A percentile compares a stretch with the other conserved stretches of the same genome.
phyloP scores from a whole-genome alignment of 1,140 invertebrate species.

The Bathynomus jamesi region DNA sequence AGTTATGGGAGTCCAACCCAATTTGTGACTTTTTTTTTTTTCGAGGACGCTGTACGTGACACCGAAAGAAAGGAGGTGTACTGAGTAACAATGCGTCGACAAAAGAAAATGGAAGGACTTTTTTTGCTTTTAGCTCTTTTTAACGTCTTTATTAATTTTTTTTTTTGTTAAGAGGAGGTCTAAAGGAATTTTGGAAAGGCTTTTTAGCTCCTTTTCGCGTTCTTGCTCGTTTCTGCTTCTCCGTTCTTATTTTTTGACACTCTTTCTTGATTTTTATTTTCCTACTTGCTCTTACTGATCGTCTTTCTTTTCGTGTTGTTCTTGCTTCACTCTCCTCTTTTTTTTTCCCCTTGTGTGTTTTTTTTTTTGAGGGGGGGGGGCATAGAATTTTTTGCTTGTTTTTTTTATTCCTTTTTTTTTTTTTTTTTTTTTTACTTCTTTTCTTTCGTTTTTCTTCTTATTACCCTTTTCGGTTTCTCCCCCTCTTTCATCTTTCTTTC shows the following conservation, averaged over 20 bases:
- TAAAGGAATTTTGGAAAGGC: too few relatives aligned
- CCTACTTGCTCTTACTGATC: constrained; percentile 4
- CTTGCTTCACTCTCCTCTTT: not conserved
- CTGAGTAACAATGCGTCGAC: too few relatives aligned
- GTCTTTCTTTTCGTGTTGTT: constrained; percentile 1
- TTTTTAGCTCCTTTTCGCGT: not conserved
- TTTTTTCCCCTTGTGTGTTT: constrained; percentile 2
- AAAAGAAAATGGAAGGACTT: too few relatives aligned
- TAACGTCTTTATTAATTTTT: too few relatives aligned
- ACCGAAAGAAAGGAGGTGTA: too few relatives aligned
- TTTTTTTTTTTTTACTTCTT: not conserved
- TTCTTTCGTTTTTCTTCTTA: not conserved
- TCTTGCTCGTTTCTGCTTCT: constrained; percentile 1
- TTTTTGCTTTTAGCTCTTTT: too few relatives aligned
- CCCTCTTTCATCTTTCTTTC: not conserved
- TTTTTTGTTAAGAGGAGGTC: too few relatives aligned
- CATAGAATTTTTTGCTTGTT: too few relatives aligned
- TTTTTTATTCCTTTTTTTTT: not conserved
- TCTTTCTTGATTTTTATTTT: not conserved
- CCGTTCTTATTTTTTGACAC: not conserved
- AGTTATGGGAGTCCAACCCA: too few relatives aligned
- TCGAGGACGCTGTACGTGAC: too few relatives aligned
- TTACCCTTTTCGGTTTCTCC: not conserved
- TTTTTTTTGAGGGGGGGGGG: too few relatives aligned
- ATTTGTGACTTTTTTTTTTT: too few relatives aligned